These are phyloP conservation scores for Coregonus sp. DNA, from an alignment of 2,797 vertebrate genomes.

Conservation along the genomic window DNA sequence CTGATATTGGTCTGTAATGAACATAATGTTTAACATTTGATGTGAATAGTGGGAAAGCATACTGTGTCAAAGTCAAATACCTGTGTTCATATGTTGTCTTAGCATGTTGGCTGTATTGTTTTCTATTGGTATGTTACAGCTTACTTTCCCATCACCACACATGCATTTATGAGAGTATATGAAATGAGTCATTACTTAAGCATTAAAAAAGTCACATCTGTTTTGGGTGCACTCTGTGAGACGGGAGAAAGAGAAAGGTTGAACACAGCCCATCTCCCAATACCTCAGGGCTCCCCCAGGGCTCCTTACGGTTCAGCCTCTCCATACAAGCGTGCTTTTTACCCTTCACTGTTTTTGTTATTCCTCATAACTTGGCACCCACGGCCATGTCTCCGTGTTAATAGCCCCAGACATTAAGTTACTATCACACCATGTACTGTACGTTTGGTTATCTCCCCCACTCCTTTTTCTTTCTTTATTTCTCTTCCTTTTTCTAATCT, in stretches of 20 bases:
- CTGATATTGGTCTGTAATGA: background rate
- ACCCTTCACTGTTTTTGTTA: constrained; percentile 74
- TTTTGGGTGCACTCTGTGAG: constrained; percentile 42
- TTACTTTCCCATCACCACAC: constrained; percentile 4
- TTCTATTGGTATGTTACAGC: background rate
- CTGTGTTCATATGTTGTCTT: background rate
- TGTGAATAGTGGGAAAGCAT: background rate
- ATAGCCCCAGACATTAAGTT: constrained; percentile 65
- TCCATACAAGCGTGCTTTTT: constrained; percentile 71
- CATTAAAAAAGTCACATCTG: constrained; percentile 53
- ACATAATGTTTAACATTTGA: background rate
- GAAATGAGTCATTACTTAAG: constrained; percentile 49
- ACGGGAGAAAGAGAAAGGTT: constrained; percentile 73
- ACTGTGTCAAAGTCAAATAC: background rate
- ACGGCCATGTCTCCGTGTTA: constrained; percentile 64
- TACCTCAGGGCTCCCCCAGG: constrained; percentile 64
- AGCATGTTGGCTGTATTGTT: background rate
- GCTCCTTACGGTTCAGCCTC: constrained; percentile 66
- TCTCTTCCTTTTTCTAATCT: background rate
- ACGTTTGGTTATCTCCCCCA: background rate
- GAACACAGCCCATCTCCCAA: constrained; percentile 69
- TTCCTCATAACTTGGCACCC: constrained; percentile 66
- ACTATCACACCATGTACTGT: constrained; percentile 50
- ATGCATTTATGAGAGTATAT: constrained; percentile 21
- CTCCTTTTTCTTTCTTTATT: background rate